phyloP scores from a whole-genome alignment of 2,797 vertebrate species.

The Lagodon rhomboides region DNA sequence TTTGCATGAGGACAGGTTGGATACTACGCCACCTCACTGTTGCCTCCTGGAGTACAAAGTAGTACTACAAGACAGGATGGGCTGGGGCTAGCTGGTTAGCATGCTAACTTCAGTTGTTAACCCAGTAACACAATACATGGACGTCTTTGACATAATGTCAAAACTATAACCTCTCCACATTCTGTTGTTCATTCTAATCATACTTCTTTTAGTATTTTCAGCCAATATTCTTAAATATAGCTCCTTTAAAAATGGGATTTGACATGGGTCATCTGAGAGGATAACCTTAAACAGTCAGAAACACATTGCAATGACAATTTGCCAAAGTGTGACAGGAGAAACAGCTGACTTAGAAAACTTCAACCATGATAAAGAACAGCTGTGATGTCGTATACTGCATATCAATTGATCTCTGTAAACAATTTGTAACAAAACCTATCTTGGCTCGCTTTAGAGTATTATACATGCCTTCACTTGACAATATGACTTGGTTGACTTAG shows the following conservation, averaged over 20 bases:
- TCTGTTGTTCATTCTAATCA: too few relatives aligned
- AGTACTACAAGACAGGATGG: too few relatives aligned
- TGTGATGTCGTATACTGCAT: background rate
- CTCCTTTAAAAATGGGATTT: conserved; percentile 19
- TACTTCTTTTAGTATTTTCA: too few relatives aligned
- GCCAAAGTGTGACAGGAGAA: background rate
- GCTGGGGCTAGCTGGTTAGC: too few relatives aligned
- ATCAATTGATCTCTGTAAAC: background rate
- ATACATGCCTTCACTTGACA: background rate
- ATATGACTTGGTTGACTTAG: background rate
- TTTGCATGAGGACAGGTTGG: too few relatives aligned
- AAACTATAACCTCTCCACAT: too few relatives aligned
- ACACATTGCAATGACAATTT: conserved; percentile 13
- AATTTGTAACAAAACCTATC: background rate
- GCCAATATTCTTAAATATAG: too few relatives aligned
- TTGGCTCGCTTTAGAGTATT: background rate
- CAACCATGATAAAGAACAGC: background rate
- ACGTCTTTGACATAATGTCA: too few relatives aligned
- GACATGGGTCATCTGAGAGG: background rate
- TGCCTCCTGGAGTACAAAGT: too few relatives aligned
- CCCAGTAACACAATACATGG: too few relatives aligned
- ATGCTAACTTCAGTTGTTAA: too few relatives aligned
- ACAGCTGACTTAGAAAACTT: background rate
- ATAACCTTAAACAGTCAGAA: background rate
- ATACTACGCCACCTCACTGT: too few relatives aligned